Evolutionary conservation across 2,888 invertebrate genomes (phyloP), one percentile per base, ranked within the genome.

Genomic region (Muscina levida): DNA sequence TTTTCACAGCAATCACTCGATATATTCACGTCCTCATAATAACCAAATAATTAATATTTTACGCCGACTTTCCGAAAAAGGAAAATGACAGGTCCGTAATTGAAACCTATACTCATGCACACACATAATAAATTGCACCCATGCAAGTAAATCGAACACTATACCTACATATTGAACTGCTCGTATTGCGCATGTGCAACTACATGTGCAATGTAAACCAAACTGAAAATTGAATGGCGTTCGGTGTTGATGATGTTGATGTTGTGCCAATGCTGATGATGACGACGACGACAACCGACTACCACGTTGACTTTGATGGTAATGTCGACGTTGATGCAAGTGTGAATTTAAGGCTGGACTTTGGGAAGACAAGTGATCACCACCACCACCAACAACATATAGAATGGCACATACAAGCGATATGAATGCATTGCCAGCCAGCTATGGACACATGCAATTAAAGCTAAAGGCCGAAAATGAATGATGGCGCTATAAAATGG

Each of bases 281-380:
- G 42, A 62, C 42, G 62, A 42, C 37, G 53, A 59, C 39, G 31
- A 66, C 5, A 24, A 46, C 31, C 0, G 59, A 26, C 37, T 6
- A 11, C 6, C 59, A 19, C 1, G 37, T 59, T 37, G 11, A 15
- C 19, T 13, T 62, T 68, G 53, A 68, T 68, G 56, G 24, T 24
- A 15, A 53, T 59, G 68, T n/a, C n/a, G n/a, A n/a, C n/a, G n/a
- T n/a, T 71, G 77, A 82, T 39, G 70, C 77, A 83, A 82, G 82
- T 83, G 83, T 79, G 77, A 83, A 82, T 75, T 82, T 77, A 73
- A 82, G 81, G 82, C 79, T 81, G 81, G 71, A 57, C 72, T 59
- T 67, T 68, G 72, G 53, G 13, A 56, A 65, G 74, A 74, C 74
- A 74, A 73, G 67, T 71, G 70, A 39, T 44, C 65, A 46, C n/a